These are phyloP conservation scores for Xenus cinereus DNA, from an alignment of 2,113 vertebrate genomes.

Conservation along the genomic window DNA sequence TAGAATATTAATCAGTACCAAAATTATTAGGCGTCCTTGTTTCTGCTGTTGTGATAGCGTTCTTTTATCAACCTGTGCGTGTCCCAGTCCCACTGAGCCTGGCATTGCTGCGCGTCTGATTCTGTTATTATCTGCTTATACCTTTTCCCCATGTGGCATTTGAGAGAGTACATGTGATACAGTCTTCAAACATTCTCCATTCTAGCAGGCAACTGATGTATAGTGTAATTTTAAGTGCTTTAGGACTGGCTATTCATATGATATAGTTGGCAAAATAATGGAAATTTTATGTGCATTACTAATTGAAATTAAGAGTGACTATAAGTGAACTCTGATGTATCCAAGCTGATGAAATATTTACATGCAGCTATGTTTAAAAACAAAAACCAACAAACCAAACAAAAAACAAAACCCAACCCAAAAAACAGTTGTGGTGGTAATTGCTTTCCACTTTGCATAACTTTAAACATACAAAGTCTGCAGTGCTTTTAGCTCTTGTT, in stretches of 20 bases:
- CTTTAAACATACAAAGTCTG: not conserved
- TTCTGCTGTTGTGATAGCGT: not conserved
- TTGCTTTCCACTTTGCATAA: not conserved
- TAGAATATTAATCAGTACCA: rapidly evolving
- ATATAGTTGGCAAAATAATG: not conserved
- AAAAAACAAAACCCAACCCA: not conserved
- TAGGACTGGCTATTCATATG: not conserved
- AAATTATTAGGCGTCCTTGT: not conserved
- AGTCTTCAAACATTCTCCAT: not conserved
- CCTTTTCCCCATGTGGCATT: not conserved
- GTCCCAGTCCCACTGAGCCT: not conserved
- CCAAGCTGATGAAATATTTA: not conserved
- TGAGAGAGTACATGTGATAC: not conserved
- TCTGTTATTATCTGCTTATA: not conserved
- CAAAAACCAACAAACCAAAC: not conserved
- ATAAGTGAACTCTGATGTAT: not conserved
- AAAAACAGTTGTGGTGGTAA: not conserved
- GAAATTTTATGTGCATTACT: not conserved
- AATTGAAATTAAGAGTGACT: not conserved
- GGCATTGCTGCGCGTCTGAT: not conserved
- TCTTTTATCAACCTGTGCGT: not conserved
- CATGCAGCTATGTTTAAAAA: not conserved
- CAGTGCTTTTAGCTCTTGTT: not conserved
- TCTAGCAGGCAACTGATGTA: not conserved
- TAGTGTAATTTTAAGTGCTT: not conserved